These are phyloP conservation scores for Yponomeuta cagnagella DNA, from an alignment of 2,888 invertebrate genomes.

Conservation along the genomic window DNA sequence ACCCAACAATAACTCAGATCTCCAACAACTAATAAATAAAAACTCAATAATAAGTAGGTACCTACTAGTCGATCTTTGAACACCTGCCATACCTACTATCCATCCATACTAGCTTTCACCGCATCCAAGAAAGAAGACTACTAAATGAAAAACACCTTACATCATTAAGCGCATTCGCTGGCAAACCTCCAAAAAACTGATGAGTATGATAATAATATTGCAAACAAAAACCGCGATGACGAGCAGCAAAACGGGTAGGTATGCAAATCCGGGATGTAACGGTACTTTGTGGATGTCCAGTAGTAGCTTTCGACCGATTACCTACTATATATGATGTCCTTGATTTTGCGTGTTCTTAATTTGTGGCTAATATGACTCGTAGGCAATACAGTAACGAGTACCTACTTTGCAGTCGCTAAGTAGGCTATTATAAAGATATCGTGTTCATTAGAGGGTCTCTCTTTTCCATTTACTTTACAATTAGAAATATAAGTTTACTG, in stretches of 20 bases:
- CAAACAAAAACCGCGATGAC: conserved; percentile 3
- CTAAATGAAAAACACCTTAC: no score
- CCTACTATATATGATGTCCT: background rate
- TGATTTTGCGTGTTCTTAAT: conserved; percentile 4
- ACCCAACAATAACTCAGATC: no score
- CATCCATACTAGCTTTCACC: no score
- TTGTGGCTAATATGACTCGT: background rate
- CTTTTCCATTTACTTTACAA: background rate
- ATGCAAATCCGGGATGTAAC: background rate
- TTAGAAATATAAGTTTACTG: background rate
- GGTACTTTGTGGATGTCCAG: background rate
- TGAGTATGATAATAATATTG: background rate
- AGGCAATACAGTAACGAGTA: background rate
- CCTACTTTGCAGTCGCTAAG: background rate
- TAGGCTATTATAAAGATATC: background rate
- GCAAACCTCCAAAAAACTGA: background rate
- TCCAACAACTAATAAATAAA: no score
- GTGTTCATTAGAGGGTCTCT: background rate
- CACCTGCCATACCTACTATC: no score
- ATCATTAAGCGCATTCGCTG: background rate
- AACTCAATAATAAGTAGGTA: no score
- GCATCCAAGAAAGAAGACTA: no score
- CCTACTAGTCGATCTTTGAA: no score
- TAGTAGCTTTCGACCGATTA: background rate
- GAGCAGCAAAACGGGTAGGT: background rate